Evolutionary conservation across 2,888 invertebrate genomes (phyloP), one percentile per base, ranked within the genome.

Genomic region (Meiosimyza platycephala): DNA sequence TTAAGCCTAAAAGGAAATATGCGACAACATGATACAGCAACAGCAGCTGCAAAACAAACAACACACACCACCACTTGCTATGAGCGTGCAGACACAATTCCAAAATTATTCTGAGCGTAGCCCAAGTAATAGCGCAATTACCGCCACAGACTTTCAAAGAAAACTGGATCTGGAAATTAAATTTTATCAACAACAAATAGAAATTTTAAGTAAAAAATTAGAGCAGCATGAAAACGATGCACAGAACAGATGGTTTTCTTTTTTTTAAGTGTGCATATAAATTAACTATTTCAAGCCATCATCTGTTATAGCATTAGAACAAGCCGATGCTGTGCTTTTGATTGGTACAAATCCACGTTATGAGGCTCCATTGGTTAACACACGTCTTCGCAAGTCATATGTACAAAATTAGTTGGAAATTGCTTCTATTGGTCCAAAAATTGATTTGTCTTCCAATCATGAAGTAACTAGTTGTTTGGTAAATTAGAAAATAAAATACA

Each of bases 341-440:
- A 92, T 99, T 80, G 99, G 99, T 71, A 97, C 98, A 1, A 99
- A 99, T 89, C 96, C 98, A 0, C 92, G 99, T 68, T 97, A 95
- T 86, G 99, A 99, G 88, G 99, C 99, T 55, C 98, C 99, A 1
- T 89, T 99, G 48, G 89, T 99, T 74, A 99, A 99, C 88, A 94
- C 99, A 0, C 92, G 99, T 80, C 92, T 99, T 77, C 92, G 99
- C 74, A 99, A 99, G 88, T 92, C 94, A 74, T 99, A 94, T 89
- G 90, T 99, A n/a, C 96, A 98, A 85, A 96, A 95, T 86, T 98
- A 99, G 85, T 90, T 95, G 18, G 90, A 92, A 76, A 89, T 99
- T 59, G 98, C 94, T 0, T 87, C 96, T 52, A 91, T 99, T 80
- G 99, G 99, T 12, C 93, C 97, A 0, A 90, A 95, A 83, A 92